Evolutionary conservation across 2,888 invertebrate species (phyloP), one percentile per base, ranked within the genome.

Genomic region (Ectobius pallidus): DNA sequence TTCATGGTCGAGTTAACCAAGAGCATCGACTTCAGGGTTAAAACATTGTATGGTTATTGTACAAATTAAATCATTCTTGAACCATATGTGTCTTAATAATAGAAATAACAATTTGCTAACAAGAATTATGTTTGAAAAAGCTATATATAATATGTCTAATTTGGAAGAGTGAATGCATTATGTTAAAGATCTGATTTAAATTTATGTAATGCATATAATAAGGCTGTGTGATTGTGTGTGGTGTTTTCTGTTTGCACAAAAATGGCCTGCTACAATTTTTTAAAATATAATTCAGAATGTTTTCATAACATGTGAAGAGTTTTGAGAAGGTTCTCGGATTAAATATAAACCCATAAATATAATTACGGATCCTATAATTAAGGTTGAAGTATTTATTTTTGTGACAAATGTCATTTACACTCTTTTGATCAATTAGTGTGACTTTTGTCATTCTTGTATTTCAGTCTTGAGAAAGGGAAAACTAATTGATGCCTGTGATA

Each of bases 171-270:
- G n/a, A n/a, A n/a, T n/a, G n/a, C n/a, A n/a, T n/a, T n/a, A n/a
- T n/a, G n/a, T n/a, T n/a, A n/a, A 65, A 65, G 65, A 46, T 65
- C 65, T 65, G 65, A 30, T 65, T 65, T 65, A 65, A 65, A 65
- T 65, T 22, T 0, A 27, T 27, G 39, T 25, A 63, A 39, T 14
- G 34, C n/a, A 34, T 22, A 18, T 44, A 27, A n/a, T 9, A 14
- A 25, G 25, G 25, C 44, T 44, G 65, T 44, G 42, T 44, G 44
- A 16, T 0, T 65, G 14, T 65, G 44, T 46, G 46, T 46, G 30
- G 16, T 30, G 27, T 46, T 63, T 63, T 11, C 14, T 27, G 18
- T 65, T 46, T 65, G 25, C 27, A 46, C 44, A 27, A 42, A 55
- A 44, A 25, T 65, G 46, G 65, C 65, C 44, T 30, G 30, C 30